phyloP scores from a whole-genome alignment of 2,113 vertebrate genomes.

The Arizona elegans region DNA sequence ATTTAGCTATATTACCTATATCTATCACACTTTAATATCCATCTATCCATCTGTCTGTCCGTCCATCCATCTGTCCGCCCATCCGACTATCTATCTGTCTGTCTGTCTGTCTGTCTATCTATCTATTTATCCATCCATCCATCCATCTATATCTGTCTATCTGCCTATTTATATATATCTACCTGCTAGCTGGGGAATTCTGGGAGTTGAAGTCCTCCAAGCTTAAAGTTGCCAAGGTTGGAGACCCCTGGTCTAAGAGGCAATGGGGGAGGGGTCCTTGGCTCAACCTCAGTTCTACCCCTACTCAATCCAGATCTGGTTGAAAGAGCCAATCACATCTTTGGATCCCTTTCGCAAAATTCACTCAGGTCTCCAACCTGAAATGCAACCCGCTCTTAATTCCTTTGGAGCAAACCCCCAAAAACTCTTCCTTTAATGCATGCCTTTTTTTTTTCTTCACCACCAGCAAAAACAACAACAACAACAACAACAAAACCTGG shows the following conservation, averaged over 20 bases:
- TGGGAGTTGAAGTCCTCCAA: too few relatives aligned
- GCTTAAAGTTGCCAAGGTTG: too few relatives aligned
- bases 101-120: neutral
- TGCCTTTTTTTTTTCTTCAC: neutral
- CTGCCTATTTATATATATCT: too few relatives aligned
- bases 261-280: neutral
- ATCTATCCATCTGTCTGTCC: too few relatives aligned
- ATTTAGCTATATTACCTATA: too few relatives aligned
- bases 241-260: too few relatives aligned
- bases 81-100: neutral
- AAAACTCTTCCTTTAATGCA: neutral
- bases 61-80: too few relatives aligned
- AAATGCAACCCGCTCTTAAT: neutral
- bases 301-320: neutral
- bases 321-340: neutral
- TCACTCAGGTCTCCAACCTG: neutral
- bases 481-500: constrained; percentile 1
- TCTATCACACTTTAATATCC: too few relatives aligned
- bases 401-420: neutral
- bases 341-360: neutral
- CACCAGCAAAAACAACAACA: neutral
- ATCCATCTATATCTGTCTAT: too few relatives aligned
- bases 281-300: too few relatives aligned
- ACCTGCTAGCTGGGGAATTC: too few relatives aligned
- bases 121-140: neutral